Base-by-base conservation (phyloP, 2,888 invertebrate species). In the Clepsis dumicolana region DNA sequence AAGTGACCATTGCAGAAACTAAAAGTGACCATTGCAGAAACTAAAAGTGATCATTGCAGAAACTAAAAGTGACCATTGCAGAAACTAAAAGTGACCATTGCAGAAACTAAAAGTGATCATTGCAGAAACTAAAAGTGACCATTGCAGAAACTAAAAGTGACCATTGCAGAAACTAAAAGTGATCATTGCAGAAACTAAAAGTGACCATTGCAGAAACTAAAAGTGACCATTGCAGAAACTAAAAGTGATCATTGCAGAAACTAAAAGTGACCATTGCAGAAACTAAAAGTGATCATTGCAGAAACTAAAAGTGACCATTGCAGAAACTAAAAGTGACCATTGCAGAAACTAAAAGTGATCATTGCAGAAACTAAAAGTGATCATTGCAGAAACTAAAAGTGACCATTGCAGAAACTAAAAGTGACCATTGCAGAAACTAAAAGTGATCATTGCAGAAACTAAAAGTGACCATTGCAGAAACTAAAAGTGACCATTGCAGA, bases 291-390 rank as follows among this genome's bases (percentile, higher is more conserved):
- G 12, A 18, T 18, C 32, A 25, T 38, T 12, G 8, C 65, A 62
- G 52, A 32, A 29, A 12, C 21, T 14, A 64, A 16, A 7, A 63
- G 12, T n/a, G 12, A 18, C 44, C 32, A 25, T 38, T 12, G 8
- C 65, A 62, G 52, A 32, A 29, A 12, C 21, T 14, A 64, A 16
- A 7, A 63, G 12, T n/a, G 12, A 18, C 44, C 32, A 25, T 38
- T 12, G 8, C 65, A 62, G 52, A 32, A 29, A 12, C 21, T 14
- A 64, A 16, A 7, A 63, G 12, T n/a, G 12, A 18, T 18, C 32
- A 25, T 38, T 12, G 8, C 65, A 62, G 52, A 32, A 29, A 12
- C 21, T 14, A 64, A 16, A 7, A 63, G 12, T n/a, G 12, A 18
- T 18, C 32, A 25, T 38, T 12, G 8, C 65, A 62, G 52, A 32